Evolutionary conservation across 2,113 vertebrate genomes (phyloP).

Genomic region (Athene noctua): DNA sequence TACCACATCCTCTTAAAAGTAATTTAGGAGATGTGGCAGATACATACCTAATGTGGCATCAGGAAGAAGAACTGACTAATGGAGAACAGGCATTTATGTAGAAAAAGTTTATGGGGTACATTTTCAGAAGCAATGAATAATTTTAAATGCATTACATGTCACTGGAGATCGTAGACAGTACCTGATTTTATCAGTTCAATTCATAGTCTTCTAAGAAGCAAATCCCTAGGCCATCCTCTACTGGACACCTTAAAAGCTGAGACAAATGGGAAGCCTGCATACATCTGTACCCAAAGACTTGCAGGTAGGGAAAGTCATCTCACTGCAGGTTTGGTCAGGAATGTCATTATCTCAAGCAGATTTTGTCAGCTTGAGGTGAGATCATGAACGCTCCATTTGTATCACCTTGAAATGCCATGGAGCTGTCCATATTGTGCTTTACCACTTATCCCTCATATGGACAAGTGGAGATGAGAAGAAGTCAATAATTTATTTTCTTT

Average conservation of each 20-base stretch:
- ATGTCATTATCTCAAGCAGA: not conserved
- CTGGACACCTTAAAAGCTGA: not conserved
- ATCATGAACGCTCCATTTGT: not conserved
- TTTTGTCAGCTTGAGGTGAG: not conserved
- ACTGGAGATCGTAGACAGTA: not conserved
- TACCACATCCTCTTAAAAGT: not conserved
- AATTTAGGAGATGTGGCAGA: not conserved
- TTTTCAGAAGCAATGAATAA: not conserved
- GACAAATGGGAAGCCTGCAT: not conserved
- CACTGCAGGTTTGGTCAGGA: not conserved
- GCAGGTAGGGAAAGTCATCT: not conserved
- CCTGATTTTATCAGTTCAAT: not conserved
- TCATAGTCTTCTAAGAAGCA: not conserved
- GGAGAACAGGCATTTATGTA: not conserved
- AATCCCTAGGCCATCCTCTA: not conserved
- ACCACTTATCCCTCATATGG: not conserved
- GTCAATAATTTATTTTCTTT: not conserved
- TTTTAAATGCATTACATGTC: not conserved
- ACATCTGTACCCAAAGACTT: not conserved
- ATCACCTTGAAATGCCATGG: not conserved
- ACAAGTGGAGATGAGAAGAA: not conserved
- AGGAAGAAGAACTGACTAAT: not conserved
- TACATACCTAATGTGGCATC: fast-evolving
- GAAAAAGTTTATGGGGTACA: not conserved
- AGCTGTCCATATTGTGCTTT: not conserved